These are phyloP conservation scores for Diabrotica undecimpunctata DNA, from an alignment of 1,140 invertebrate species.

Conservation along the genomic window DNA sequence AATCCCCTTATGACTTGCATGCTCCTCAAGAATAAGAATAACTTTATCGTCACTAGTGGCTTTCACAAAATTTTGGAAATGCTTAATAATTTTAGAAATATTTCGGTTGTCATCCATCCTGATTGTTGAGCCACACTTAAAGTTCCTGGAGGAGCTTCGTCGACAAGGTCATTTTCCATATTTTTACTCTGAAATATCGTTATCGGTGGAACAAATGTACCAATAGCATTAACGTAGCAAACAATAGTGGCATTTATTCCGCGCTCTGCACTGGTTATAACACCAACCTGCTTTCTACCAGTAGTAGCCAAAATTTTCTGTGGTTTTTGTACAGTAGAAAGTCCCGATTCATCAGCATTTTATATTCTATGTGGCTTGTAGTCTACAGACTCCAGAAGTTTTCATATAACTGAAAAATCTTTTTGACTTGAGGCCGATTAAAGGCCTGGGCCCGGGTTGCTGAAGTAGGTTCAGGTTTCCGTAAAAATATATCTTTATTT, in stretches of 20 bases:
- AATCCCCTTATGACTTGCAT: conserved; percentile 21
- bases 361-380: conserved; percentile 37
- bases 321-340: too few relatives aligned
- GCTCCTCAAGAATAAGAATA: conserved; percentile 22
- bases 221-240: conserved; percentile 38
- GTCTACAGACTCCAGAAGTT: conserved; percentile 30
- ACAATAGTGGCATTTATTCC: conserved; percentile 42
- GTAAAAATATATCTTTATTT: conserved; percentile 41
- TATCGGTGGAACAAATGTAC: conserved; percentile 40
- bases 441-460: conserved; percentile 24
- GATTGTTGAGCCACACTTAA: conserved; percentile 41
- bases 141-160: too few relatives aligned
- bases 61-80: conserved; percentile 15
- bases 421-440: conserved; percentile 23
- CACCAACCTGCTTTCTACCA: conserved; percentile 40
- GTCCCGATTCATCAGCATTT: conserved; percentile 43
- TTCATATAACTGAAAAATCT: conserved; percentile 18
- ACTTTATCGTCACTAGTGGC: conserved; percentile 1
- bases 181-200: conserved; percentile 45
- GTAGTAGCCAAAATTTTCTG: too few relatives aligned
- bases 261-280: conserved; percentile 41
- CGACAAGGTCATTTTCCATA: conserved; percentile 5
- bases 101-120: conserved; percentile 39
- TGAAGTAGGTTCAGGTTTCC: conserved; percentile 36
- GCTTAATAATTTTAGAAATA: conserved; percentile 34